Evolutionary conservation across 2,113 vertebrate species (phyloP), one percentile per base, ranked within the genome.

Genomic region (Leucopsar rothschildi): DNA sequence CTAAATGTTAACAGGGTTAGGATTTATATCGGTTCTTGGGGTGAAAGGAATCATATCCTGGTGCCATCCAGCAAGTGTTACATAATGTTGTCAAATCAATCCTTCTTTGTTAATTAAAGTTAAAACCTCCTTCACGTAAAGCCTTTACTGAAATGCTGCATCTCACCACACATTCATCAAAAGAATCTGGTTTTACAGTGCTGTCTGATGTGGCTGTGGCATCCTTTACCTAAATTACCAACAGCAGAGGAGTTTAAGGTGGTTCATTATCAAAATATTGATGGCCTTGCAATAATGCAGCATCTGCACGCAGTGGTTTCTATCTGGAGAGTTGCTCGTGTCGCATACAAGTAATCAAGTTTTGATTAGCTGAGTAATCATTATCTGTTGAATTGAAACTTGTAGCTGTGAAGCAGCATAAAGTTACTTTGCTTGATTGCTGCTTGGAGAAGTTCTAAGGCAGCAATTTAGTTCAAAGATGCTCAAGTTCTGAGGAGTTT

Each of bases 141-240:
- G 56, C 31, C 78, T n/a, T 49, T 44, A 39, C 28, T 29, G 56
- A 82, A 69, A 28, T 79, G 44, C 37, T 84, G 45, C 5, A 11
- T 35, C 15, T 82, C 0, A 0, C 69, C 45, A 45, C 0, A 0
- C 6, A 3, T 31, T 24, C 10, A 28, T 82, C 59, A 57, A 39
- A 82, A 78, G 12, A 57, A 49, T 13, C 53, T 75, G 61, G 33
- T 52, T 75, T 45, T 73, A 47, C 16, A 18, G 64, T 49, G 35
- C 56, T 69, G 12, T 52, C 23, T 79, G n/a, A n/a, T 68, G 49
- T 23, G 40, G 15, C 55, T 49, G n/a, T 64, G 75, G 19, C 63
- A 68, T 73, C 35, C 63, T 45, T 90, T 50, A 31, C 15, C 2
- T 33, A 53, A 56, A 27, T 39, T 33, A 44, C 23, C 45, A 35